Evolutionary conservation across 2,797 vertebrate species (phyloP), one percentile per base, ranked within the genome.

Genomic region (Setipinna tenuifilis): DNA sequence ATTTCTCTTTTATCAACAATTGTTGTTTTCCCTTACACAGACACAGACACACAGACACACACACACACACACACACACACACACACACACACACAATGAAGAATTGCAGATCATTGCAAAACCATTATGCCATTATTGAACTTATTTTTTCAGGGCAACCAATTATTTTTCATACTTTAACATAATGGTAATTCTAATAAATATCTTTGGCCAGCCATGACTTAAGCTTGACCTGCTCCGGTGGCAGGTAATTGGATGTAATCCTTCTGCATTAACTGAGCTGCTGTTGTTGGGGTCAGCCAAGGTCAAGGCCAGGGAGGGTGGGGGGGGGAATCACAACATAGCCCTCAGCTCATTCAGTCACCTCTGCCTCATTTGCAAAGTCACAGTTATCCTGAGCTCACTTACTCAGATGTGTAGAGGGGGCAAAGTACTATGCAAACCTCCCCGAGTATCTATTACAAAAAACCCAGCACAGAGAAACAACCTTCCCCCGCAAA

Each of bases 21-120:
- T 4, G 31, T 28, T 9, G 6, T 23, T 62, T 23, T 23, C 61
- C 61, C 61, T 62, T 10, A 2, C 9, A 25, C 23, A 50, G 0
- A 46, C 54, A 50, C 54, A 61, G 19, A 21, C 23, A 46, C 10
- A 59, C 19, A 3, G 17, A 59, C 61, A 9, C 25, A 78, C 58
- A 61, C 61, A 86, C 86, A 85, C 85, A 59, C 46, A 80, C 21
- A 57, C 3, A 65, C 85, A 68, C 83, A 83, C 19, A 75, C 35
- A 41, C 35, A 41, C 65, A 25, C 12, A 75, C 68, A 81, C 48
- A 80, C 46, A 17, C 44, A 61, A 10, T 6, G 7, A 86, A n/a
- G 71, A 25, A 65, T 1, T 17, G 80, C 17, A 87, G 83, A 23
- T 31, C 23, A 68, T 68, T 68, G 23, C 65, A 71, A 35, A 35